Evolutionary conservation across 2,797 vertebrate genomes (phyloP).

Genomic region (Macroramphosus scolopax): DNA sequence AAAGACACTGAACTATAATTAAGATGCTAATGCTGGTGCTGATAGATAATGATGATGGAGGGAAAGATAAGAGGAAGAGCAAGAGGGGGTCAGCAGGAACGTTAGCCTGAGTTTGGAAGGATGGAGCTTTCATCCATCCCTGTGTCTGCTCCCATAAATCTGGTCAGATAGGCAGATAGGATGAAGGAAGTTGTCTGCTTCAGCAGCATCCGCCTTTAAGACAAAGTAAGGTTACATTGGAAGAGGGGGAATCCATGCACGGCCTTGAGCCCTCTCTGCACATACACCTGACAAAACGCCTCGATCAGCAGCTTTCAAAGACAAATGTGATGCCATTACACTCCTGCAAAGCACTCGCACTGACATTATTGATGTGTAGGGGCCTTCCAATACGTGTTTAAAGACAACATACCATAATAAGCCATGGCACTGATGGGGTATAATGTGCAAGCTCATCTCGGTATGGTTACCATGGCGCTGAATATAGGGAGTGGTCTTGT

Average conservation of each 20-base stretch:
- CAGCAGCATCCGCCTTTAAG: slow-evolving; percentile 29
- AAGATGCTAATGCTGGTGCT: slow-evolving; percentile 1
- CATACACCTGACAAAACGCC: slow-evolving; percentile 17
- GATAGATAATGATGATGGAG: slow-evolving; percentile 16
- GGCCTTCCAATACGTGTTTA: slow-evolving; percentile 4
- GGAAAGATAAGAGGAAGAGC: slow-evolving; percentile 13
- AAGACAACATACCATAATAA: slow-evolving; percentile 21
- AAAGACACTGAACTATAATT: background rate
- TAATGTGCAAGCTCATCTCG: slow-evolving; percentile 46
- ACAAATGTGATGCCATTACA: slow-evolving; percentile 14
- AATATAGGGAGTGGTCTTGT: slow-evolving; percentile 51
- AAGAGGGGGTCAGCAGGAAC: slow-evolving; percentile 14
- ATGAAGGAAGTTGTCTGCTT: slow-evolving; percentile 29
- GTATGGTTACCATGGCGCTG: slow-evolving; percentile 55
- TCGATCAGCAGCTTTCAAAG: slow-evolving; percentile 45
- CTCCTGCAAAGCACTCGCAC: too few species aligned
- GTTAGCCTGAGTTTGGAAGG: background rate
- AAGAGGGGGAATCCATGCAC: slow-evolving; percentile 23
- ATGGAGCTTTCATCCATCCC: slow-evolving; percentile 19
- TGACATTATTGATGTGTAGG: background rate
- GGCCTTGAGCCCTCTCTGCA: background rate
- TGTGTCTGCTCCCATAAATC: slow-evolving; percentile 13
- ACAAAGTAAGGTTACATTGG: slow-evolving; percentile 30
- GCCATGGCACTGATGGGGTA: background rate
- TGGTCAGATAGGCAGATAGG: slow-evolving; percentile 22